Base-by-base conservation (phyloP, 2,797 vertebrate species). In the Notamacropus eugenii region DNA sequence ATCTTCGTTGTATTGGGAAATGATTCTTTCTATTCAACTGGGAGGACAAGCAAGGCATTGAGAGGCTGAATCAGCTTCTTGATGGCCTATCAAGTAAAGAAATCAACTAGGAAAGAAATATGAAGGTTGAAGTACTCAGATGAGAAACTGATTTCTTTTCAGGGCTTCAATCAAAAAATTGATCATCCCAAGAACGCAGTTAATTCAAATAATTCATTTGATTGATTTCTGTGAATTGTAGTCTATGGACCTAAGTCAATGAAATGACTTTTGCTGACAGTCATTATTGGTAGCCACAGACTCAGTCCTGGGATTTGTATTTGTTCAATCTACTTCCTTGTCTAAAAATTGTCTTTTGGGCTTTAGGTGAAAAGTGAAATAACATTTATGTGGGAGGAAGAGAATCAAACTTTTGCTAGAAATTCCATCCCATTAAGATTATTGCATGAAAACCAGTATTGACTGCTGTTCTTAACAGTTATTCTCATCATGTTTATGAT, bases 391-490 rank as follows among this genome's bases (percentile, higher is more conserved):
- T 82, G 29, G 91, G 82, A 1, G 22, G 3, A 0, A 28, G 56
- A 74, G 54, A 97, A 97, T 93, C 62, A 95, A 1, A 97, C 59
- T 14, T 93, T 40, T 52, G 50, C 27, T 92, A 91, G 56, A 14
- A 91, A 95, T 24, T 97, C 97, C 55, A 95, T 91, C 46, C 94
- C 97, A 27, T 50, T 96, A 93, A 96, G 94, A 34, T 1, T 96
- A 9, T 96, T 97, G 22, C 55, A 90, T 16, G 90, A 59, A 62
- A 95, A 92, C 0, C 57, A 31, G 46, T 31, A n/a, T 16, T 93
- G 92, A 16, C 50, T 91, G 19, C 22, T 91, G 0, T 90, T 92
- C 46, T 93, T 94, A n/a, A 59, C 28, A 0, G 10, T 96, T 19
- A 24, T 95, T 34, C 54, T 90, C 19, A 16, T 90, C 34, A 54